phyloP scores from a whole-genome alignment of 2,113 vertebrate species.

The Etia nguti region DNA sequence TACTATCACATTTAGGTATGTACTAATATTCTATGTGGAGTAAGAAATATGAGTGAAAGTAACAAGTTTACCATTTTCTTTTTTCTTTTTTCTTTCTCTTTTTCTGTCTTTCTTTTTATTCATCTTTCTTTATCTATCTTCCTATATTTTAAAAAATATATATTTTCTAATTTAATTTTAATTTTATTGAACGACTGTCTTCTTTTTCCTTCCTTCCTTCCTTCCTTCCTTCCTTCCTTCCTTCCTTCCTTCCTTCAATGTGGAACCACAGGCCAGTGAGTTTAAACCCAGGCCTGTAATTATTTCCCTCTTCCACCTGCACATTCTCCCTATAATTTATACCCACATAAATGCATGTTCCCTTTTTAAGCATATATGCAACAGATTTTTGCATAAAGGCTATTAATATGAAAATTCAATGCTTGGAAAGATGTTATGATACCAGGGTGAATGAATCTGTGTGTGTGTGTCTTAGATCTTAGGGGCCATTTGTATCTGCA shows the following conservation, averaged over 20 bases:
- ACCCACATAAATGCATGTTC: background rate
- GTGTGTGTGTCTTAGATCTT: background rate
- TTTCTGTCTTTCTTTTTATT: background rate
- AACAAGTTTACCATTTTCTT: background rate
- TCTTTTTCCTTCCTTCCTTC: background rate
- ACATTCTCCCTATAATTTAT: background rate
- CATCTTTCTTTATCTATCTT: background rate
- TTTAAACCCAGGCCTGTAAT: background rate
- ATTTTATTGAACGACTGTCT: background rate
- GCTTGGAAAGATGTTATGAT: background rate
- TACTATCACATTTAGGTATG: background rate
- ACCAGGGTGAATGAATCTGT: background rate
- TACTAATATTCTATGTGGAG: background rate
- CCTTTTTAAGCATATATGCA: background rate
- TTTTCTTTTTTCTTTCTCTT: background rate
- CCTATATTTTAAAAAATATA: background rate
- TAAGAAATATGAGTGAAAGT: background rate
- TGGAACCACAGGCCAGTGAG: background rate
- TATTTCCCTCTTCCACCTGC: background rate
- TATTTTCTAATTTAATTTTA: rapidly evolving
- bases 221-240: background rate
- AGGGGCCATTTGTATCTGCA: background rate
- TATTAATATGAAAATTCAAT: background rate
- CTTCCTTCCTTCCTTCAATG: background rate
- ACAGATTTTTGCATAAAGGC: background rate